Conservation (phyloP, 2,797 vertebrate species). For the Centropyge bicolor region DNA sequence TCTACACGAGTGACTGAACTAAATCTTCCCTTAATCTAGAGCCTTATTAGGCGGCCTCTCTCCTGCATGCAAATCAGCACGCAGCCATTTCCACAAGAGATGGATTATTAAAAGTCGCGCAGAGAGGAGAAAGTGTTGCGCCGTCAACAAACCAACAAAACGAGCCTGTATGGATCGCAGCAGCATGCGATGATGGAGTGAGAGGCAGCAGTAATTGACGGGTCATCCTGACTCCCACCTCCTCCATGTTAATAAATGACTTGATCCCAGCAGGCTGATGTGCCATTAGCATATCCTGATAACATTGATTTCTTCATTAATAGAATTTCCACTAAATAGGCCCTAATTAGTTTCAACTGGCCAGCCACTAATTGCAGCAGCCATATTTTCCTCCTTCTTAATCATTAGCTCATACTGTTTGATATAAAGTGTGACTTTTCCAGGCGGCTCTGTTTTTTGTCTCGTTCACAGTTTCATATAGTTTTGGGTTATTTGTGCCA, state of each 20-base stretch:
- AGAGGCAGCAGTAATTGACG: constrained; percentile 73
- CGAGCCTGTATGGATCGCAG: constrained; percentile 54
- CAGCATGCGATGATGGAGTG: constrained; percentile 66
- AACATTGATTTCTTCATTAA: constrained; percentile 89
- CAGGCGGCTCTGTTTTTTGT: constrained; percentile 6
- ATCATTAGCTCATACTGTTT: constrained; percentile 70
- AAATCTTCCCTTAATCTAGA: constrained; percentile 93
- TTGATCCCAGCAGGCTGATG: constrained; percentile 77
- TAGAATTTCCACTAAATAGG: constrained; percentile 86
- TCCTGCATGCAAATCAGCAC: constrained; percentile 91
- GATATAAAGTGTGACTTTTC: constrained; percentile 56
- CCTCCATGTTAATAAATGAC: constrained; percentile 78
- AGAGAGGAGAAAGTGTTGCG: constrained; percentile 51
- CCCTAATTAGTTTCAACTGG: constrained; percentile 87
- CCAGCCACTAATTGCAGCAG: constrained; percentile 75
- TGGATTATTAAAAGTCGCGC: constrained; percentile 85
- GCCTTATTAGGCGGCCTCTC: constrained; percentile 89
- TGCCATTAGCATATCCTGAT: constrained; percentile 88
- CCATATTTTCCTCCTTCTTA: constrained; percentile 69
- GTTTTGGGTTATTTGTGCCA: not conserved
- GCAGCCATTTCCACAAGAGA: constrained; percentile 88
- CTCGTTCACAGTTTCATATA: not conserved
- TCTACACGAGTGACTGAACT: constrained; percentile 93
- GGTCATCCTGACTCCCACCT: constrained; percentile 67
- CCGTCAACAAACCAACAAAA: constrained; percentile 65